Evolutionary conservation across 92 coral and sea anemone genomes (phyloP).

Genomic region (Phenganax marumi): DNA sequence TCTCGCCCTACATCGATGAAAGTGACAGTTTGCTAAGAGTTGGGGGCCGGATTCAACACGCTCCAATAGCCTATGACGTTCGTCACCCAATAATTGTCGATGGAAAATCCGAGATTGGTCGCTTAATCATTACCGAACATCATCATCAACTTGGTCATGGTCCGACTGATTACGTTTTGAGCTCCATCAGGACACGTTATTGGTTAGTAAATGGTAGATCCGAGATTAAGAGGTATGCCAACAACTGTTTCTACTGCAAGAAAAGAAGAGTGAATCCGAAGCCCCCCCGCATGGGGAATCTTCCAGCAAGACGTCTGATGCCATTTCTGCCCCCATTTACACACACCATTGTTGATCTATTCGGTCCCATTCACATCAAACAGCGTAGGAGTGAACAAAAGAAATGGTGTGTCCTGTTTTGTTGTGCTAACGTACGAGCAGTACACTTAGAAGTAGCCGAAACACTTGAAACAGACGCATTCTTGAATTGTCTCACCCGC

Average conservation of each 20-base stretch:
- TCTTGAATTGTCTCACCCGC: slow-evolving; percentile 33
- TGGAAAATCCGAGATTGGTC: slow-evolving; percentile 29
- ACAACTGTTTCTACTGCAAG: slow-evolving; percentile 23
- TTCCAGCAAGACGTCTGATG: slow-evolving; percentile 25
- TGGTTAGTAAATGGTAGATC: slow-evolving; percentile 37
- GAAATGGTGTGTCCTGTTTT: slow-evolving; percentile 23
- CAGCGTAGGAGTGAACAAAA: slow-evolving; percentile 21
- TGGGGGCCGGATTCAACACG: slow-evolving; percentile 36
- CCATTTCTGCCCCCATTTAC: slow-evolving; percentile 22
- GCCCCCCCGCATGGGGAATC: slow-evolving; percentile 26
- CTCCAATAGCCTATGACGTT: slow-evolving; percentile 13
- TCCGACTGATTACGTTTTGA: slow-evolving; percentile 21
- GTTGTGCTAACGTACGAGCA: slow-evolving; percentile 20
- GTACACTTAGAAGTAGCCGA: slow-evolving; percentile 16
- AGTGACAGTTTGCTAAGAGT: slow-evolving; percentile 28
- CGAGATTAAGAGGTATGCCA: slow-evolving; percentile 23
- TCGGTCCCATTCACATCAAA: slow-evolving; percentile 36
- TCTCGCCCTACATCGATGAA: slow-evolving; percentile 32
- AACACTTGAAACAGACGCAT: slow-evolving; percentile 37
- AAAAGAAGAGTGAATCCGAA: slow-evolving; percentile 19
- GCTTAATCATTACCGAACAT: slow-evolving; percentile 13
- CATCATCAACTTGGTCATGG: slow-evolving; percentile 35
- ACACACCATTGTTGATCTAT: slow-evolving; percentile 20
- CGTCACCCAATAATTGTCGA: slow-evolving; percentile 29
- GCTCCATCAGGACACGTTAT: slow-evolving; percentile 33